Evolutionary conservation across 2,797 vertebrate species (phyloP).

Genomic region (Petrocephalus sullivani): DNA sequence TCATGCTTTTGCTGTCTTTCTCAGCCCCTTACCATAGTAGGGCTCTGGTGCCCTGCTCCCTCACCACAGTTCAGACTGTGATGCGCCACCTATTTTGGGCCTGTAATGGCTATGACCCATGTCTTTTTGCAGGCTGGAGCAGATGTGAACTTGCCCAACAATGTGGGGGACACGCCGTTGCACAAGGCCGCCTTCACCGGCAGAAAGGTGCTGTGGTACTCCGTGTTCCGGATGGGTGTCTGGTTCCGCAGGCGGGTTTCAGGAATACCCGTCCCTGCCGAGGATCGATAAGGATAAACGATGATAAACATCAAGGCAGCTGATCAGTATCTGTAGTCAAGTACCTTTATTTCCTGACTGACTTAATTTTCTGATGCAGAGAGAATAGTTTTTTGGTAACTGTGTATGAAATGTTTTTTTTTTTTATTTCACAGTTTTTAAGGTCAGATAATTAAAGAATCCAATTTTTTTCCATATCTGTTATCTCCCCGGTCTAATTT

Average conservation of each 20-base stretch:
- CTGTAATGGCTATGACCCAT: neutral
- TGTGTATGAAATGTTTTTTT: neutral
- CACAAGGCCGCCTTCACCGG: conserved; percentile 95
- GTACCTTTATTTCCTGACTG: neutral
- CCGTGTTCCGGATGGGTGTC: no score
- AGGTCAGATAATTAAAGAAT: neutral
- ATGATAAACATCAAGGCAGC: neutral
- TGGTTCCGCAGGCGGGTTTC: neutral
- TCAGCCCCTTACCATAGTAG: no score
- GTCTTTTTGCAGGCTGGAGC: conserved; percentile 72
- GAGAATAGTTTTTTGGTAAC: neutral
- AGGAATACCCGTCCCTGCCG: neutral
- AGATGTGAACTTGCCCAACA: conserved; percentile 82
- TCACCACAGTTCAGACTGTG: neutral
- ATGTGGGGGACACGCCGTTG: conserved; percentile 86
- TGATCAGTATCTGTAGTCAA: neutral
- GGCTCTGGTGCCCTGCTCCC: neutral
- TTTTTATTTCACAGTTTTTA: neutral
- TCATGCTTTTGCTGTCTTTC: neutral
- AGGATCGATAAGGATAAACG: neutral
- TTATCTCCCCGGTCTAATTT: neutral
- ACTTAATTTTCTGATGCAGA: neutral
- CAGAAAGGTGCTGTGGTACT: conserved; percentile 71
- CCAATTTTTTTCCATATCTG: neutral
- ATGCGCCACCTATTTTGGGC: neutral